Base-by-base conservation (phyloP, 2,797 vertebrate species). In the Acanthiza pusilla region DNA sequence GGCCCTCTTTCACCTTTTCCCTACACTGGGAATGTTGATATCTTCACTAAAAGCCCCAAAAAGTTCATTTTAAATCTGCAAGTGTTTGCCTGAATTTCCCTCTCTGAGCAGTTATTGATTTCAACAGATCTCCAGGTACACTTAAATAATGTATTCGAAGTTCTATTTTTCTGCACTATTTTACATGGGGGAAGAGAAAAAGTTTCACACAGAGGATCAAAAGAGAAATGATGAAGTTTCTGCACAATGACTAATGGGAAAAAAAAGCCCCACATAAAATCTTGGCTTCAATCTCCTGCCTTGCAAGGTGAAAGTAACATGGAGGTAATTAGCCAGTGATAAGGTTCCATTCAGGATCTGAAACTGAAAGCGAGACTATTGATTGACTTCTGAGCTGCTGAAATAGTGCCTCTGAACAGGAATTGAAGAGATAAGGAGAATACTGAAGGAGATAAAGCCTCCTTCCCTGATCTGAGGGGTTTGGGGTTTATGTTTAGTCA, bases 61-160 rank as follows among this genome's bases (percentile, higher is more conserved):
- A 38, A 38, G 38, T 38, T 60, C 1, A 19, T 71, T 90, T 73
- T 36, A 53, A 38, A 29, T 34, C 12, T 5, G 0, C 16, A 80
- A 80, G 1, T 0, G 0, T 63, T 74, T 57, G 3, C 5, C 26
- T 72, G 29, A 80, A 10, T 26, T 83, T 47, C 36, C 38, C 3
- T 47, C 32, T 18, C 25, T 45, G 11, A 61, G 21, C 5, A 51
- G 6, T 57, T 68, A 25, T 0, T 51, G 25, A 68, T 78, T 82
- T 79, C 22, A 76, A 0, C n/a, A 30, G 9, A 4, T 42, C 20
- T 85, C 14, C 25, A 25, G 11, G 21, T 18, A 62, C 6, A 11
- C 14, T 55, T 36, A 34, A 51, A 40, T n/a, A 55, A 14, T 62
- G 80, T 30, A 9, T 42, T 67, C 16, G n/a, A 71, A 63, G 7